phyloP scores from a whole-genome alignment of 2,797 vertebrate species.

The Sandelia bainsii region DNA sequence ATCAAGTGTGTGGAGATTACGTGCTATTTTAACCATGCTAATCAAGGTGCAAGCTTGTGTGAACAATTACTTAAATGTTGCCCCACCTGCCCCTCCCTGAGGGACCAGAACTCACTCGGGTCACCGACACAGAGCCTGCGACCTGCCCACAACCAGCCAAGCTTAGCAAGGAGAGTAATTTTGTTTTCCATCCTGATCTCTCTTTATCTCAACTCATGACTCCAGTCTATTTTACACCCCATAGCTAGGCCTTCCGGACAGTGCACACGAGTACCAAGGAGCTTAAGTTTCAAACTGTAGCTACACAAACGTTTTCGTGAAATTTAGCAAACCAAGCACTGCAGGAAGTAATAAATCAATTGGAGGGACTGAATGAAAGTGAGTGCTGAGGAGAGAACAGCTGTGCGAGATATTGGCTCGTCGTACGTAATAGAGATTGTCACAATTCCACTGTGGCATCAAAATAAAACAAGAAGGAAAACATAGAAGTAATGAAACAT shows the following conservation, averaged over 20 bases:
- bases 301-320: constrained; percentile 14
- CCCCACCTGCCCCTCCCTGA: constrained; percentile 14
- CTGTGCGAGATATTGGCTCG: constrained; percentile 55
- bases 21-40: constrained; percentile 14
- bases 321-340: constrained; percentile 48
- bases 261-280: constrained; percentile 45
- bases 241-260: constrained; percentile 51
- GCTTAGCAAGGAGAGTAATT: constrained; percentile 34
- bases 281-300: constrained; percentile 22
- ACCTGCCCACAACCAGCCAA: constrained; percentile 43
- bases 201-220: constrained; percentile 51
- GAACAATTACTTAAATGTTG: constrained; percentile 34
- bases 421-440: constrained; percentile 44
- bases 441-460: constrained; percentile 57
- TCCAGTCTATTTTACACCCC: constrained; percentile 56
- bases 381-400: constrained; percentile 61
- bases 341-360: constrained; percentile 78
- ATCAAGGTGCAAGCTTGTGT: constrained; percentile 11
- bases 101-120: constrained; percentile 13
- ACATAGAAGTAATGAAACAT: constrained; percentile 48
- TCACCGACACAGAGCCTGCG: constrained; percentile 30
- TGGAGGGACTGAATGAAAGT: constrained; percentile 50
- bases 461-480: constrained; percentile 43
- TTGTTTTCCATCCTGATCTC: constrained; percentile 52
- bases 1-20: neutral